A percentile compares a stretch with the other conserved stretches of the same genome.
Evolutionary conservation across 2,888 invertebrate genomes (phyloP).

Genomic region (Harpalus rubripes): DNA sequence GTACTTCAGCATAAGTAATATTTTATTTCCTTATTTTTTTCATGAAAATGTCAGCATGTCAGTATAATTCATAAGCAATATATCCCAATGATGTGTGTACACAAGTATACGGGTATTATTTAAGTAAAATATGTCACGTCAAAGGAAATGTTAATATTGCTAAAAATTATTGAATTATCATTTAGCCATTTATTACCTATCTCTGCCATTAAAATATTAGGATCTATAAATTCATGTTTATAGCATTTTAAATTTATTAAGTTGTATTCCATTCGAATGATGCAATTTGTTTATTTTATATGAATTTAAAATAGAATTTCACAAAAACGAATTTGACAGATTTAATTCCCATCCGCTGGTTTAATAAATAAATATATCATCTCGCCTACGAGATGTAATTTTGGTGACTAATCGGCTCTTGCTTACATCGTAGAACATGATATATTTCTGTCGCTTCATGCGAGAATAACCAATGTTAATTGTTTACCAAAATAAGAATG

Average conservation of each 20-base stretch:
- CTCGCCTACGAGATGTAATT: not conserved
- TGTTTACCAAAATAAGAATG: too few species aligned
- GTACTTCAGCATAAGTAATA: not conserved
- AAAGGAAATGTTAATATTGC: not conserved
- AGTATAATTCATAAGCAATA: not conserved
- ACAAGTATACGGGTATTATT: constrained; percentile 5
- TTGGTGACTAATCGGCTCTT: not conserved
- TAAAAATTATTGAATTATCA: constrained; percentile 15
- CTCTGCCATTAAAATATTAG: constrained; percentile 7
- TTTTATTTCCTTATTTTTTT: not conserved
- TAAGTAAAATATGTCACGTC: constrained; percentile 26
- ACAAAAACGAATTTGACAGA: not conserved
- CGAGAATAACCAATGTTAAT: too few species aligned
- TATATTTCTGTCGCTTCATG: not conserved
- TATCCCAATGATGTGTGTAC: constrained; percentile 11
- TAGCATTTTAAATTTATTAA: constrained; percentile 4
- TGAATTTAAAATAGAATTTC: not conserved
- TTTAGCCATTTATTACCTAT: constrained; percentile 15
- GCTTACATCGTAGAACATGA: not conserved
- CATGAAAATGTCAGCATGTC: not conserved
- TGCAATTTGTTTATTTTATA: constrained; percentile 4
- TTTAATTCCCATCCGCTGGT: not conserved
- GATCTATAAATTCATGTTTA: constrained; percentile 9
- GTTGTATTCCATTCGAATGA: not conserved
- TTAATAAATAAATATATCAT: constrained; percentile 1